Evolutionary conservation across 2,113 vertebrate genomes (phyloP), one percentile per base, ranked within the genome.

Genomic region (Tachysurus fulvidraco): DNA sequence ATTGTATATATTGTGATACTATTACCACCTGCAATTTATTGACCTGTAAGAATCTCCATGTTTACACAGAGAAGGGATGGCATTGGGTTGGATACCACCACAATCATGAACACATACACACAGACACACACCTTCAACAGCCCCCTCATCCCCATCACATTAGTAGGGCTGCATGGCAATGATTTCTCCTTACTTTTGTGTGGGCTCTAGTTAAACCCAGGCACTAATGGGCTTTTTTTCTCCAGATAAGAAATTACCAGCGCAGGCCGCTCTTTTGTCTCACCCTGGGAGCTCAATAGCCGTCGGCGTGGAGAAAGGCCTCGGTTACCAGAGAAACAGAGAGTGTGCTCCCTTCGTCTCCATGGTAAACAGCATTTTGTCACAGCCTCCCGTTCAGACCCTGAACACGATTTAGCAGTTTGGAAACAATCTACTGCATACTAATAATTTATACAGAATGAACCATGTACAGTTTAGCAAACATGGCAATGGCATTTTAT

Each of bases 291-390:
- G 96, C 97, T 98, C 97, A 97, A 96, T 96, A 96, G 96, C 97
- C 95, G 92, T 96, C 96, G 97, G 96, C 96, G 96, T 96, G 96
- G 96, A 97, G 95, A 96, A 96, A 95, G 94, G 94, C 95, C 96
- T 94, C 87, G 94, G 98, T 99, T 98, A 96, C 98, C 97, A 97
- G 96, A 98, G 98, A 97, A 98, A 99, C 97, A 91, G 94, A 94
- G 96, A 97, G 96, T 96, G 96, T 95, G 96, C 96, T 95, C 87
- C 94, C 96, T 94, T 93, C 95, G 97, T 98, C 97, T 96, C 97
- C 97, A 98, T 98, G 98, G 98, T 96, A 96, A 98, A 98, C 95
- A 96, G 96, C 96, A 95, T 96, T 96, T 97, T 96, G 96, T 96
- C 93, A 94, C 96, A 96, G 96, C 95, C 88, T 85, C 74, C 96